phyloP scores from a whole-genome alignment of 1,140 invertebrate species.

The Antheraea mylitta region DNA sequence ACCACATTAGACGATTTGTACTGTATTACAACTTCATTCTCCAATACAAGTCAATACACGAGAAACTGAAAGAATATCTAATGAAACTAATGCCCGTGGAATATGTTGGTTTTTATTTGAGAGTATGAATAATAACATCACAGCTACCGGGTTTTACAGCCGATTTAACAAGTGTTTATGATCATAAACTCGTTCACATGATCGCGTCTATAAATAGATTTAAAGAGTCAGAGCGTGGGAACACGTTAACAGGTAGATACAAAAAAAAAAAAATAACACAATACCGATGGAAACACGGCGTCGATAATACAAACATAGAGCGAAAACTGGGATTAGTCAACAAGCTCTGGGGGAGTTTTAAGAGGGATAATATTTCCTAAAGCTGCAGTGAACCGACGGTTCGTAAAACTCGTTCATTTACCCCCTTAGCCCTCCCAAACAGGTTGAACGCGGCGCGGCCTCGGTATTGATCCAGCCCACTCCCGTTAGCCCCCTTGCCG shows the following conservation, averaged over 20 bases:
- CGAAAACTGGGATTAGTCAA: constrained; percentile 7
- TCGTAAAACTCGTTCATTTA: constrained; percentile 24
- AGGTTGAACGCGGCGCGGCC: background rate
- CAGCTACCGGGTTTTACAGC: no score
- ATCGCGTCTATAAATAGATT: constrained; percentile 1
- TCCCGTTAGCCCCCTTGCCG: no score
- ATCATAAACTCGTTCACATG: background rate
- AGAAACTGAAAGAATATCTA: no score
- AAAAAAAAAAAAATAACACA: constrained; percentile 13
- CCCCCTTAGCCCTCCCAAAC: constrained; percentile 14
- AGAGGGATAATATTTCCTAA: background rate
- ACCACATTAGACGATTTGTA: no score
- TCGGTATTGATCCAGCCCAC: constrained; percentile 29
- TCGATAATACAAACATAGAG: constrained; percentile 24
- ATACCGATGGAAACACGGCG: constrained; percentile 13
- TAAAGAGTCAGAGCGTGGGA: background rate
- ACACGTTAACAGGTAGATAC: constrained; percentile 4
- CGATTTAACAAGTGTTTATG: no score
- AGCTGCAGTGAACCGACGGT: constrained; percentile 6
- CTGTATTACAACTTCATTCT: no score
- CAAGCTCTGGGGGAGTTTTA: no score
- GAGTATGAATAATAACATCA: no score
- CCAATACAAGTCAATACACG: no score
- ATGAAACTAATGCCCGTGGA: no score
- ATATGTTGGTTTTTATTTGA: no score